Base-by-base conservation (phyloP, 2,888 invertebrate species). In the Athalia cordata region DNA sequence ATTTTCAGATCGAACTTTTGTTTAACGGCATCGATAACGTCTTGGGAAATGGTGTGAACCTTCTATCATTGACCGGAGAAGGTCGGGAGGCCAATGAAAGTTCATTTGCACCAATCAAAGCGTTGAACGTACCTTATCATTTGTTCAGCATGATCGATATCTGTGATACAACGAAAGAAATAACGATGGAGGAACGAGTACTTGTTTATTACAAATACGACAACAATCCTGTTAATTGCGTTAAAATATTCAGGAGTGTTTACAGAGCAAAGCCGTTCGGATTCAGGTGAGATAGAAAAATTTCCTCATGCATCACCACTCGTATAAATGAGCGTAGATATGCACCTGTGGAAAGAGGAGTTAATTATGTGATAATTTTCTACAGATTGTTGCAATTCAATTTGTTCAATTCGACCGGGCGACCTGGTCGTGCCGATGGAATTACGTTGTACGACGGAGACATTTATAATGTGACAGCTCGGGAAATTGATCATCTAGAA, bases 161-260 rank as follows among this genome's bases (percentile, higher is more conserved):
- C 83, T 99, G 99, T 89, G 98, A 98, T 87, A 96, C 98, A 0
- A 95, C 95, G 77, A 99, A 99, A 91, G 96, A 96, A 87, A 94
- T 99, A 13, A 93, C 93, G 2, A 94, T 99, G 1, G 96, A 97
- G 89, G 98, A 99, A 87, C 92, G 99, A 67, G 94, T 99, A 5
- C 90, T 99, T 0, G 89, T 99, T 29, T 99, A 98, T 89, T 99
- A 98, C 90, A 99, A 99, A 89, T 99, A 99, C 86, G 98, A 98
- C 86, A 98, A 98, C 84, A 95, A 95, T 89, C 97, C 98, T 0
- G 96, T 98, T 0, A 99, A 99, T 88, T 99, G 99, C 88, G 96
- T 99, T 0, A 99, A 99, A 90, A 97, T 99, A 83, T 98, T 99
- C 88, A 95, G 95, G 78, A 96, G 97, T 80, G 94, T 94, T 79